phyloP scores from a whole-genome alignment of 2,888 invertebrate genomes.

The Lampropteryx suffumata region DNA sequence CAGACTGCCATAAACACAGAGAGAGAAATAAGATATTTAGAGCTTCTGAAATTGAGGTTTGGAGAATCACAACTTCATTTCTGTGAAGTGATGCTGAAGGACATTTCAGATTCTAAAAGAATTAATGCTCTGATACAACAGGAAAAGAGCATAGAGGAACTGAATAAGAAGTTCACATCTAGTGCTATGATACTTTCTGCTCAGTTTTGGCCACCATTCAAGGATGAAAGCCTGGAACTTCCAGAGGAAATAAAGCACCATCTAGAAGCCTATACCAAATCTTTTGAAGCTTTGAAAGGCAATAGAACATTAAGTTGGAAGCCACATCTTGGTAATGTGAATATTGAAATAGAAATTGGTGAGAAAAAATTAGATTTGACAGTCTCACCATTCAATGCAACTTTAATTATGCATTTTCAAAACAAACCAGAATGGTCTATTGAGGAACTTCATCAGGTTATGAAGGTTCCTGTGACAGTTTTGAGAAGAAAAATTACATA shows the following conservation, averaged over 20 bases:
- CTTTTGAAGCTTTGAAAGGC: constrained; percentile 94
- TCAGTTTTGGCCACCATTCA: constrained; percentile 99
- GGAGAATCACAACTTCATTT: constrained; percentile 98
- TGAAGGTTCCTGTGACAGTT: constrained; percentile 94
- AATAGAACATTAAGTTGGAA: constrained; percentile 97
- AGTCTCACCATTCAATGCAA: constrained; percentile 96
- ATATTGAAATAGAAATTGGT: constrained; percentile 94
- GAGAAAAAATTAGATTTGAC: constrained; percentile 90
- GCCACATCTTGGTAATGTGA: constrained; percentile 95
- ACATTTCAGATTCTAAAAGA: constrained; percentile 97
- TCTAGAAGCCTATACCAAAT: constrained; percentile 93
- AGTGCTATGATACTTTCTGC: constrained; percentile 96
- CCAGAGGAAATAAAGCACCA: constrained; percentile 91
- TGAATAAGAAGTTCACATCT: constrained; percentile 67
- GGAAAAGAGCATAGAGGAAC: constrained; percentile 81
- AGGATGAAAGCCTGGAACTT: constrained; percentile 95
- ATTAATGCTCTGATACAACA: constrained; percentile 94
- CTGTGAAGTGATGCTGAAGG: constrained; percentile 99
- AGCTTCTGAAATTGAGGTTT: constrained; percentile 95
- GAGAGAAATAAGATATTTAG: constrained; percentile 95
- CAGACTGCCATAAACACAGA: constrained; percentile 94
- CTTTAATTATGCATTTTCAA: constrained; percentile 96
- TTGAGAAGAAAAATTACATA: constrained; percentile 93
- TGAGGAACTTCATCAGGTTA: constrained; percentile 91
- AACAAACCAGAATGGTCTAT: constrained; percentile 93